phyloP scores from a whole-genome alignment of 1,140 invertebrate species.

The Megathymus violae region DNA sequence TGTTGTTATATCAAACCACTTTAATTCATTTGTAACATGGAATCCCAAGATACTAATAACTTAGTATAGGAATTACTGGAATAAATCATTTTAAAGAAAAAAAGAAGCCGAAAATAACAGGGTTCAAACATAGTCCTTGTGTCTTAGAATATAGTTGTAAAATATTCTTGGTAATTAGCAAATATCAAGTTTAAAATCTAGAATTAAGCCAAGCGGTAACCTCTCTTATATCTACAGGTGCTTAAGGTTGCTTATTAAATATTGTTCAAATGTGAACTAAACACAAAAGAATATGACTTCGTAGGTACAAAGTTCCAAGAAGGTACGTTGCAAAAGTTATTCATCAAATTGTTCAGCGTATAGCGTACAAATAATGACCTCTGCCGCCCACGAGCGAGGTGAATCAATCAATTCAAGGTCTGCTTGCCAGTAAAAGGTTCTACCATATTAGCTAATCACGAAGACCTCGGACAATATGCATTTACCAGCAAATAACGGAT shows the following conservation, averaged over 20 bases:
- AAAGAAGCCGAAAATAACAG: no score
- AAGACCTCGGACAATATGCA: constrained; percentile 2
- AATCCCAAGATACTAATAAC: no score
- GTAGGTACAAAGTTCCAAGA: constrained; percentile 17
- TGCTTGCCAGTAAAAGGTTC: constrained; percentile 65
- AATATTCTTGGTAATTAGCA: no score
- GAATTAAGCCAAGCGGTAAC: no score
- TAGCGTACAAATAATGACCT: constrained; percentile 56
- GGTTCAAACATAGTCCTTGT: no score
- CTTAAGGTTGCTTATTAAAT: background rate
- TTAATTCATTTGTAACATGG: no score
- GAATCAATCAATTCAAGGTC: constrained; percentile 75
- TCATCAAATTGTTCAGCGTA: constrained; percentile 48
- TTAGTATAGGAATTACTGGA: no score
- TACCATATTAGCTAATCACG: constrained; percentile 46
- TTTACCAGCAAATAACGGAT: background rate
- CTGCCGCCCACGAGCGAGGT: constrained; percentile 62
- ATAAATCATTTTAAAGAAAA: no score
- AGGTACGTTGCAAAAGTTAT: constrained; percentile 38
- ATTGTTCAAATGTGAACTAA: background rate
- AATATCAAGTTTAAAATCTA: no score
- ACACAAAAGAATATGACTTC: constrained; percentile 13
- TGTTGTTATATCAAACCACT: no score
- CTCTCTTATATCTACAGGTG: no score
- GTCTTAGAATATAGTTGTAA: no score